Base-by-base conservation (phyloP, 2,113 vertebrate genomes). In the Sebastes schlegelii region DNA sequence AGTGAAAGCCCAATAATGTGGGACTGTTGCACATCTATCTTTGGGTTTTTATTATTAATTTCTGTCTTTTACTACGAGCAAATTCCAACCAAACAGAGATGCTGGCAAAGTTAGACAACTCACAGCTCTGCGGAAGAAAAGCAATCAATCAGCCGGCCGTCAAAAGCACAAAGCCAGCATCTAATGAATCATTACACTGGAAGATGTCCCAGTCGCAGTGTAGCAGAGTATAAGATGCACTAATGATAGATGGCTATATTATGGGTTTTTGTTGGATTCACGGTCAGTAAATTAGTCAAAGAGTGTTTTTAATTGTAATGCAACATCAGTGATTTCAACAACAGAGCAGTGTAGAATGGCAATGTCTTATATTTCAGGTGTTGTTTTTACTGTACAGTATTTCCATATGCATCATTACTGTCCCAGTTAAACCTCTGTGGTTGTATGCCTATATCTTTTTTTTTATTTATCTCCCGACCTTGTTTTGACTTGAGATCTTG, bases 141-240 rank as follows among this genome's bases (percentile, higher is more conserved):
- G 68, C 75, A 83, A 89, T 91, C 85, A 51, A 81, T 90, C 88
- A 88, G 62, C 2, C 55, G 60, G 76, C 72, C 84, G 84, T 91
- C 77, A 86, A 77, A 77, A 76, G 74, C 72, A 54, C 79, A 85
- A 45, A 82, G 45, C 64, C 67, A 87, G 72, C 79, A 86, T 88
- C 52, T 71, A 81, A 84, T 84, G 79, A 86, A 83, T 82, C 80
- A 80, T 73, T 8, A 54, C 48, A 58, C 54, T 85, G 83, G 85
- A 86, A 79, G 76, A 79, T 66, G 81, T 80, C 66, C 83, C 83
- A 83, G 88, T 89, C 76, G 14, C 79, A 61, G 63, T 54, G 12
- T 17, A 80, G 74, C 85, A 89, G 82, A 82, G 43, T 74, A 8
- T 49, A 83, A 57, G 45, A 63, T n/a, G 58, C 61, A 73, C 45